Evolutionary conservation across 1,140 invertebrate genomes (phyloP).

Genomic region (Brachionus manjavacas): DNA sequence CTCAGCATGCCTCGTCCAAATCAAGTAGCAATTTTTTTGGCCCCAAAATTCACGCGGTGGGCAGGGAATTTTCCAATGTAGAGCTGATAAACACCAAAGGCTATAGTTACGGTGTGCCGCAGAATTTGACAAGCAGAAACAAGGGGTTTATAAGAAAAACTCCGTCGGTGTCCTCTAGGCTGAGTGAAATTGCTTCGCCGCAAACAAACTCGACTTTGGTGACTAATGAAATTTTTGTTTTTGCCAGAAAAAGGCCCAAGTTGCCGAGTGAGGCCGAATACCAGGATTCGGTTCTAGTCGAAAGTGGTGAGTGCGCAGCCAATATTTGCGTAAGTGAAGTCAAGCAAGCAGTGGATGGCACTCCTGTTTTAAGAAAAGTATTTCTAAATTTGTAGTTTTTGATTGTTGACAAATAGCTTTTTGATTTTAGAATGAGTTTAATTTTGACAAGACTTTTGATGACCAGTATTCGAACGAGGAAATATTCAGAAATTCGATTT

Average conservation of each 20-base stretch:
- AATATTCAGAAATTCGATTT: not conserved
- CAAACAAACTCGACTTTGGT: not conserved
- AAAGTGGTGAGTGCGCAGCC: not conserved
- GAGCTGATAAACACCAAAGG: not conserved
- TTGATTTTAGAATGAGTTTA: conserved; percentile 16
- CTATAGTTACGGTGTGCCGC: conserved; percentile 16
- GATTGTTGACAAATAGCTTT: not conserved
- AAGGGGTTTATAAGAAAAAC: not conserved
- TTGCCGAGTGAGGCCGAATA: not conserved
- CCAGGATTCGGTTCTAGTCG: not conserved
- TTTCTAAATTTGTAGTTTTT: not conserved
- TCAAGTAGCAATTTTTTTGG: conserved; percentile 8
- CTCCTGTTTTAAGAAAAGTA: conserved; percentile 27
- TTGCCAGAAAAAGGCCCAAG: conserved; percentile 17
- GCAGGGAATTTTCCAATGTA: not conserved
- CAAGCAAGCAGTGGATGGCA: not conserved
- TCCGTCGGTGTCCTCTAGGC: not conserved
- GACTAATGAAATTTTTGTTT: conserved; percentile 26
- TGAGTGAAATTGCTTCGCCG: not conserved
- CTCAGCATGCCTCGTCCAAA: not conserved
- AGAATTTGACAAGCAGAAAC: not conserved
- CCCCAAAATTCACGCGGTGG: not conserved
- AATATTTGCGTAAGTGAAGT: conserved; percentile 10
- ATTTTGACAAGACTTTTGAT: conserved; percentile 34
- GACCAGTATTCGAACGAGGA: not conserved